These are phyloP conservation scores for Psococerastis gibbosa DNA, from an alignment of 2,888 invertebrate genomes.

Conservation along the genomic window DNA sequence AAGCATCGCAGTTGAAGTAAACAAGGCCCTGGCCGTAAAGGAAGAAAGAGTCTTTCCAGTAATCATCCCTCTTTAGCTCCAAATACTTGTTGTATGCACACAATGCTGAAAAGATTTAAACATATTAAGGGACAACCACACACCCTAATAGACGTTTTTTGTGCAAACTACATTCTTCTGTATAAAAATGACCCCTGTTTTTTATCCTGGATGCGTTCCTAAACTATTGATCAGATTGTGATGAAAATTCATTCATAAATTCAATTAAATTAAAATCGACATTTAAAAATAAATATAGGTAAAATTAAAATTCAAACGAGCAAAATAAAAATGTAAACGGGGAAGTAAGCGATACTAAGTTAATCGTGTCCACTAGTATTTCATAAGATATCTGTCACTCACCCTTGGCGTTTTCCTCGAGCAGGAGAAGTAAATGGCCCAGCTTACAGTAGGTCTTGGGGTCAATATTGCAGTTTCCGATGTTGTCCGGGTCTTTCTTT, in stretches of 20 bases:
- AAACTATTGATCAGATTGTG: too few relatives aligned
- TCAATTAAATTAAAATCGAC: background rate
- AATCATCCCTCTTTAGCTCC: conserved; percentile 46
- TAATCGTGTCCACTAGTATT: too few relatives aligned
- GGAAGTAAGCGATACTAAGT: too few relatives aligned
- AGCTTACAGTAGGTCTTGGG: conserved; percentile 85
- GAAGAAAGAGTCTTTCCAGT: conserved; percentile 80
- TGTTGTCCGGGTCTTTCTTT: conserved; percentile 20
- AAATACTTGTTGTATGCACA: conserved; percentile 90
- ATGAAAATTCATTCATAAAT: conserved; percentile 5
- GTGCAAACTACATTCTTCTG: too few relatives aligned
- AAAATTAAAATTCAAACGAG: conserved; percentile 10
- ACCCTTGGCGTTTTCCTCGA: conserved; percentile 93
- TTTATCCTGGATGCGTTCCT: too few relatives aligned
- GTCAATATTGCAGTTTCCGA: conserved; percentile 50
- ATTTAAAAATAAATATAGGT: conserved; percentile 8
- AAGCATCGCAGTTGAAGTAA: conserved; percentile 91
- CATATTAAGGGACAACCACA: conserved; percentile 2
- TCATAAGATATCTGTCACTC: background rate
- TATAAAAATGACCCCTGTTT: too few relatives aligned
- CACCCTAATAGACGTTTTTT: too few relatives aligned
- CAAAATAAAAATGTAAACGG: too few relatives aligned
- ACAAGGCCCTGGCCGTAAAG: conserved; percentile 89
- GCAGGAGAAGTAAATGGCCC: conserved; percentile 83
- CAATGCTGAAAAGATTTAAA: conserved; percentile 47